Evolutionary conservation across 2,113 vertebrate genomes (phyloP).

Genomic region (Procavia capensis): DNA sequence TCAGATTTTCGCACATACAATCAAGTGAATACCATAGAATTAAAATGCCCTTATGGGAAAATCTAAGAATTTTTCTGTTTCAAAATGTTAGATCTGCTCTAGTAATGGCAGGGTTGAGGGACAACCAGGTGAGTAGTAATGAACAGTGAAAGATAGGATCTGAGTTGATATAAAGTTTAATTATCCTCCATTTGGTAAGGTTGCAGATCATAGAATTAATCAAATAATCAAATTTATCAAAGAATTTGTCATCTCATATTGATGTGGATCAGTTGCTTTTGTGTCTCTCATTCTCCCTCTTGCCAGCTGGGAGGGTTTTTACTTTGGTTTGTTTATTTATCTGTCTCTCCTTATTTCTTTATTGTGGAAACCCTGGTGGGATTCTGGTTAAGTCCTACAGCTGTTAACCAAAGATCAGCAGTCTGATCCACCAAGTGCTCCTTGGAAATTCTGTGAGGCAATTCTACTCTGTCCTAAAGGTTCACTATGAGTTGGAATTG

Average conservation of each 20-base stretch:
- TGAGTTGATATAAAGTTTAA: background rate
- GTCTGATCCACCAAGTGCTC: too few relatives aligned
- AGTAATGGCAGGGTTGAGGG: background rate
- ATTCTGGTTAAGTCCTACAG: too few relatives aligned
- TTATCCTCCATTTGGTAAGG: background rate
- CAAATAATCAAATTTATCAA: too few relatives aligned
- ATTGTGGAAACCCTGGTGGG: too few relatives aligned
- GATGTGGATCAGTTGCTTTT: background rate
- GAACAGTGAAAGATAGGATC: background rate
- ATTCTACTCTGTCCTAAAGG: too few relatives aligned
- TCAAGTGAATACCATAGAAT: background rate
- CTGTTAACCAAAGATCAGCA: too few relatives aligned
- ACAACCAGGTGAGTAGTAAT: background rate
- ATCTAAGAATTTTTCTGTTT: background rate
- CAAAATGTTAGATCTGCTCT: background rate
- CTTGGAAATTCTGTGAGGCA: too few relatives aligned
- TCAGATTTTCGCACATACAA: background rate
- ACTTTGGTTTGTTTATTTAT: background rate
- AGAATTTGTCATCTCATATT: background rate
- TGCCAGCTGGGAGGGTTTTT: background rate
- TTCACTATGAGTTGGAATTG: too few relatives aligned
- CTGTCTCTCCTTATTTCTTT: background rate
- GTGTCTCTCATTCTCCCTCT: background rate
- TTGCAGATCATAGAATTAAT: background rate
- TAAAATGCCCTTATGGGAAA: background rate